Evolutionary conservation across 2,797 vertebrate species (phyloP).

Genomic region (Hyperoplus immaculatus): DNA sequence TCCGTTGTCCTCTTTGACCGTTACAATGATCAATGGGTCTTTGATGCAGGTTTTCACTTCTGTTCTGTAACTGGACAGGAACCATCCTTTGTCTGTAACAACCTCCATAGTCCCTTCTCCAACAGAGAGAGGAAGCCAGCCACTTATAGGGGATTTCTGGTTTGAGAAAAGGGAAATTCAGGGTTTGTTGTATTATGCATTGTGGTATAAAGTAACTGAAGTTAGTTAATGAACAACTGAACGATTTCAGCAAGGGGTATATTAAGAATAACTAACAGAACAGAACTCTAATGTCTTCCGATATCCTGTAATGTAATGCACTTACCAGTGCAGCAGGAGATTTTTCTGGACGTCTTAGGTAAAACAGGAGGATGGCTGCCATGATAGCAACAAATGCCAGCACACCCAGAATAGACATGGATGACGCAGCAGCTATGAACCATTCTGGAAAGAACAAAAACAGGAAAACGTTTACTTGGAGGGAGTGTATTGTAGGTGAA

Average conservation of each 20-base stretch:
- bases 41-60: conserved; percentile 23
- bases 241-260: not conserved
- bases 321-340: conserved; percentile 82
- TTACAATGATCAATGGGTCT: conserved; percentile 5
- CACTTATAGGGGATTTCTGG: conserved; percentile 77
- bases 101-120: conserved; percentile 73
- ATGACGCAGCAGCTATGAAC: conserved; percentile 53
- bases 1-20: conserved; percentile 21
- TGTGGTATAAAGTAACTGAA: not conserved
- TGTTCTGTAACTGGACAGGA: conserved; percentile 58
- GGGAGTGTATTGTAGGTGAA: not conserved
- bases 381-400: conserved; percentile 39
- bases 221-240: not conserved
- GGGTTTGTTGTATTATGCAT: not conserved
- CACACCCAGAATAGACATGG: conserved; percentile 46
- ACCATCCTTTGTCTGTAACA: conserved; percentile 85
- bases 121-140: conserved; percentile 80
- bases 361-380: conserved; percentile 56
- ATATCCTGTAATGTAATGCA: conserved; percentile 8
- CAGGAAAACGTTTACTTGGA: not conserved
- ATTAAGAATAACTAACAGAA: not conserved
- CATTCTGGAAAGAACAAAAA: conserved; percentile 67
- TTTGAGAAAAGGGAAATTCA: not conserved
- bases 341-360: conserved; percentile 76
- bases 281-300: not conserved